These are phyloP conservation scores for Mionectes olivaceus DNA, from an alignment of 2,797 vertebrate genomes.

Conservation along the genomic window DNA sequence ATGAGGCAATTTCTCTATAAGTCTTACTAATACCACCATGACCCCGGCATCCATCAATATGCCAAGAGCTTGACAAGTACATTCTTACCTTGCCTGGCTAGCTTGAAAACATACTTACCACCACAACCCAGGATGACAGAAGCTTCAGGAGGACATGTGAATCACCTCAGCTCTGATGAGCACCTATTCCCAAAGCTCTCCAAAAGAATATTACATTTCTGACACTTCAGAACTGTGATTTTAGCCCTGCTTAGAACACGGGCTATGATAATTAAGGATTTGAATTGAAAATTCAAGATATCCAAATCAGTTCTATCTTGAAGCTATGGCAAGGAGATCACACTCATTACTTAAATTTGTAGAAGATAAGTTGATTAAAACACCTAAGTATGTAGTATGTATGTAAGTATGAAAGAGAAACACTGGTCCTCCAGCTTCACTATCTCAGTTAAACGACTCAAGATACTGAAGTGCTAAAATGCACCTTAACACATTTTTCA, in stretches of 20 bases:
- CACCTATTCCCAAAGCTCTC: not conserved
- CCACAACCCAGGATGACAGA: accelerated
- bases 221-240: not conserved
- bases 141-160: not conserved
- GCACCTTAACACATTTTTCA: not conserved
- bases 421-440: not conserved
- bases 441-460: not conserved
- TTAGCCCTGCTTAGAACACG: not conserved
- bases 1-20: not conserved
- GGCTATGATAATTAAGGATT: not conserved
- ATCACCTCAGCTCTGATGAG: not conserved
- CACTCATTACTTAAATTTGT: not conserved
- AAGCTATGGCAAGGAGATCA: not conserved
- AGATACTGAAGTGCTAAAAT: not conserved
- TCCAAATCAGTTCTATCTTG: not conserved
- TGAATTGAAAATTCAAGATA: not conserved
- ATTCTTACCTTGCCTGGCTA: not conserved
- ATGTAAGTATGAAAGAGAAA: not conserved
- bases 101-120: not conserved
- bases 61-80: not conserved
- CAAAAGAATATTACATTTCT: not conserved
- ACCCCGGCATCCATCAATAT: not conserved
- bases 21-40: not conserved
- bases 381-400: too few species aligned
- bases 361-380: not conserved